Base-by-base conservation (phyloP, 2,113 vertebrate genomes). In the Cynopterus brachyotis region DNA sequence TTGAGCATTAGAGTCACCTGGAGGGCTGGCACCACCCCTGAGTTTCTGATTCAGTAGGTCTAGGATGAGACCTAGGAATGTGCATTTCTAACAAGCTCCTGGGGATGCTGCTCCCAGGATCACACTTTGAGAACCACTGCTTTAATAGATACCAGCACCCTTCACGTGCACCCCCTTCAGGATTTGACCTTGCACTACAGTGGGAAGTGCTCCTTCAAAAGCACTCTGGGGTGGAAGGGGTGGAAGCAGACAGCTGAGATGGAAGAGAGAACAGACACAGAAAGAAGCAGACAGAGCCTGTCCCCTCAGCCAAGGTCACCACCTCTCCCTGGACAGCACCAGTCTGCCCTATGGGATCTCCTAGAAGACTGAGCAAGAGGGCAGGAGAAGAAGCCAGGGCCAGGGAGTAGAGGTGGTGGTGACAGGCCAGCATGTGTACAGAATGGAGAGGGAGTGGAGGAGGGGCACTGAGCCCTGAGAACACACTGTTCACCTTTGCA, bases 401-500 rank as follows among this genome's bases (percentile, higher is more conserved):
- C 4, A 0, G 40, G 73, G 55, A 0, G 26, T 2, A 4, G n/a
- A 32, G 47, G 4, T 3, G 9, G 55, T 57, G 76, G 91, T 13
- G 0, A 59, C 70, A 55, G 64, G 75, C 92, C 94, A 40, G 67
- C 13, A 0, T 35, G 35, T 60, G 57, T 37, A 37, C 64, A 22
- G 70, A 30, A 35, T 3, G 37, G 22, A 57, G 64, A 80, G 37
- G 3, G n/a, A 47, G 30, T 24, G 37, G 78, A 57, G 45, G 69
- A 20, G 4, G 37, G 40, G 57, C 89, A 1, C 19, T 3, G 69
- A 42, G 92, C 75, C 59, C 89, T 70, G 30, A 85, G 92, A 69
- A 95, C 86, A 35, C 53, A 0, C 94, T 60, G 90, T 90, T 57
- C 91, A 95, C 70, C 91, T 94, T 67, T 42, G 59, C 55, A n/a